These are phyloP conservation scores for Ahaetulla prasina DNA, from an alignment of 2,113 vertebrate species.

Conservation along the genomic window DNA sequence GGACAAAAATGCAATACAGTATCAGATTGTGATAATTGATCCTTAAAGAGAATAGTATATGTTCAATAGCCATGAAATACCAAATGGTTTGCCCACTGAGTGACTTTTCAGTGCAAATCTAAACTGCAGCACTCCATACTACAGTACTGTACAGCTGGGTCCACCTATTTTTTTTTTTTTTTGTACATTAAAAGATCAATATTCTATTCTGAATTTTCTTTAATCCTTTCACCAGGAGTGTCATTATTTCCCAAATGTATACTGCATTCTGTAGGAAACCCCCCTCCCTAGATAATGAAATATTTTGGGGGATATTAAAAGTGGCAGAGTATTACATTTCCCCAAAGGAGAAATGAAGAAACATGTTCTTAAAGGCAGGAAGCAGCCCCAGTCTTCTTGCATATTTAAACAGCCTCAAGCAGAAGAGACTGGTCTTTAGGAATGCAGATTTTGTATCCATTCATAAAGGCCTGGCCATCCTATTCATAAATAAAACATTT, in stretches of 20 bases:
- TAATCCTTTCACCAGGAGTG: not conserved
- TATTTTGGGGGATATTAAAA: too few species aligned
- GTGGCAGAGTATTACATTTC: too few species aligned
- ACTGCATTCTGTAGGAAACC: not conserved
- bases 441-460: too few species aligned
- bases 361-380: too few species aligned
- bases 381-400: too few species aligned
- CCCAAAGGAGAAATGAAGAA: too few species aligned
- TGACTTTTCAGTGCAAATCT: not conserved
- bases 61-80: not conserved
- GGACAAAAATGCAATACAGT: not conserved
- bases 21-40: not conserved
- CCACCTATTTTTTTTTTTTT: not conserved
- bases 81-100: not conserved
- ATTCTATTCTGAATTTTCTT: not conserved
- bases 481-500: too few species aligned
- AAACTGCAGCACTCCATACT: not conserved
- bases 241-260: not conserved
- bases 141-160: not conserved
- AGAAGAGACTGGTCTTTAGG: too few species aligned
- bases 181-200: not conserved
- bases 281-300: too few species aligned
- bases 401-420: too few species aligned
- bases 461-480: too few species aligned
- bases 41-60: not conserved